Conservation (phyloP, 1,140 invertebrate genomes). For the Hormaphis cornu region DNA sequence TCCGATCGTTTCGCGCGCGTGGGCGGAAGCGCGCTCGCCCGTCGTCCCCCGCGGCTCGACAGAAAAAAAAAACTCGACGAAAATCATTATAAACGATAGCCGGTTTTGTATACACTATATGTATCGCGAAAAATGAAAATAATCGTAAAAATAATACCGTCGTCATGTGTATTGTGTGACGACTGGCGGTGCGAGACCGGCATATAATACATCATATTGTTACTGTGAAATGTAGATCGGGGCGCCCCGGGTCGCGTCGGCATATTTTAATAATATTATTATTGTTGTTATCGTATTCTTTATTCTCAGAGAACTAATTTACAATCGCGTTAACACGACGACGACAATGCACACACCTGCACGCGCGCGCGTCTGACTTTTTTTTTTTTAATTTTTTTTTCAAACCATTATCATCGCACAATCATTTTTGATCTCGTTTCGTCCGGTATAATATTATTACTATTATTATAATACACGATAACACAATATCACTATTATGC, state of each 20-base stretch:
- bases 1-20: not conserved
- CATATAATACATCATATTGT: not conserved
- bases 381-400: not conserved
- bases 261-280: not conserved
- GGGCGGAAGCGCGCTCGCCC: conserved; percentile 21
- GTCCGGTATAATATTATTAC: too few species aligned
- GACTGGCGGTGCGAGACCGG: not conserved
- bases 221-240: conserved; percentile 29
- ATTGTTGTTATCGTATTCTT: not conserved
- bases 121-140: too few species aligned
- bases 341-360: conserved; percentile 9
- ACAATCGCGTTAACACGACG: conserved; percentile 32
- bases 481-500: too few species aligned
- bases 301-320: conserved; percentile 23
- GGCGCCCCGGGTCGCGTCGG: not conserved
- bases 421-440: conserved; percentile 30
- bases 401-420: conserved; percentile 22
- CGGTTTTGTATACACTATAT: too few species aligned
- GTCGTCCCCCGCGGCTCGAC: conserved; percentile 19
- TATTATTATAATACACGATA: too few species aligned
- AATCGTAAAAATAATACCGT: too few species aligned
- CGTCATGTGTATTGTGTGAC: too few species aligned
- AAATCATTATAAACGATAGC: too few species aligned
- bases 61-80: not conserved
- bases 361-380: not conserved